Evolutionary conservation across 2,888 invertebrate genomes (phyloP).

Genomic region (Cryptocephalus moraei): DNA sequence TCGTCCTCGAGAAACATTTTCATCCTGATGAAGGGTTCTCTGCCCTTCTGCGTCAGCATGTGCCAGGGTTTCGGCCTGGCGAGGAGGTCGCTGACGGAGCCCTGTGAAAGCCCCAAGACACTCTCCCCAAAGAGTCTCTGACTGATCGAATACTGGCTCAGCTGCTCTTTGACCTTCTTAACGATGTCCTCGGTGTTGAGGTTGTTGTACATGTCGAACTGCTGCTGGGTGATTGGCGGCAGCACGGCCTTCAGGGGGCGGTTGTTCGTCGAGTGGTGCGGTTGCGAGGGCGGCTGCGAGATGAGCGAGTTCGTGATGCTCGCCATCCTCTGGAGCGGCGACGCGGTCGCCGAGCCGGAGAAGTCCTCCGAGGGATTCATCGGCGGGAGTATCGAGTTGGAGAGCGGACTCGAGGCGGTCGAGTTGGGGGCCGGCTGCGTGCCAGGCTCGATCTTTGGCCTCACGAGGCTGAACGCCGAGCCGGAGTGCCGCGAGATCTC

Average conservation of each 20-base stretch:
- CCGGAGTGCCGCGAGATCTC: conserved; percentile 57
- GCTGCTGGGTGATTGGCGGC: conserved; percentile 96
- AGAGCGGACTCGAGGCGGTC: conserved; percentile 73
- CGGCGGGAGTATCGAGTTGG: conserved; percentile 77
- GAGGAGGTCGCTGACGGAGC: conserved; percentile 93
- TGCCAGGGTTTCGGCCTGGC: conserved; percentile 99
- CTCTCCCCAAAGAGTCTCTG: conserved; percentile 97
- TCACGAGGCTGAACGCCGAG: conserved; percentile 79
- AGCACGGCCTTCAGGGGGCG: conserved; percentile 91
- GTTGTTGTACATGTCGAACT: conserved; percentile 96
- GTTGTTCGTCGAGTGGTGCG: conserved; percentile 74
- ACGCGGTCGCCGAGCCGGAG: conserved; percentile 69
- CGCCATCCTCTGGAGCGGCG: conserved; percentile 94
- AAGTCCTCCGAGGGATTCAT: conserved; percentile 75
- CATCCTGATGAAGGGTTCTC: conserved; percentile 96
- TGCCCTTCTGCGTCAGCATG: conserved; percentile 94
- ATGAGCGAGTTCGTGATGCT: conserved; percentile 95
- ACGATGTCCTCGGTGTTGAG: conserved; percentile 98
- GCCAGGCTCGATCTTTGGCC: conserved; percentile 76
- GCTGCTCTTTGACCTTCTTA: conserved; percentile 86
- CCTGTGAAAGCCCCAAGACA: conserved; percentile 92
- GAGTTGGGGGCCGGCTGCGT: conserved; percentile 59
- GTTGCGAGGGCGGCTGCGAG: conserved; percentile 77
- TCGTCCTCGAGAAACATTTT: conserved; percentile 96
- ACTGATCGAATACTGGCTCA: conserved; percentile 93